Conservation (phyloP, 2,113 vertebrate genomes). For the Cebidichthys violaceus region DNA sequence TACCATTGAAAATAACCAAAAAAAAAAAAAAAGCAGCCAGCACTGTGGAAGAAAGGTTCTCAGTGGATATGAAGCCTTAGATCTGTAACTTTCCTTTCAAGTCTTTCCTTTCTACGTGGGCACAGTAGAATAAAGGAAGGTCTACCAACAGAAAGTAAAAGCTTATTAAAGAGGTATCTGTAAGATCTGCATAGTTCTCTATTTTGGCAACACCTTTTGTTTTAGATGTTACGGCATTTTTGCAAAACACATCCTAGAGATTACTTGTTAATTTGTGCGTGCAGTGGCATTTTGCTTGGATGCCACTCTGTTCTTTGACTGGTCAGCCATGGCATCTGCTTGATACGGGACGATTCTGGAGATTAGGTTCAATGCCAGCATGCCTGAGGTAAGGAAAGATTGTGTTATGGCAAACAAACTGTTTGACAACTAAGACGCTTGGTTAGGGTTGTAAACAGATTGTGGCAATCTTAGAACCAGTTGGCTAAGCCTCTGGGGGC, state of each 20-base stretch:
- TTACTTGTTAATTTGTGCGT: background rate
- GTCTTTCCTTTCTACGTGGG: conserved; percentile 36
- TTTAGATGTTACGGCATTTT: background rate
- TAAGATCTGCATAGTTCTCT: background rate
- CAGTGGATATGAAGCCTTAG: conserved; percentile 50
- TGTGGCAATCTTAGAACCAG: background rate
- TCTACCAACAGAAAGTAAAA: conserved; percentile 35
- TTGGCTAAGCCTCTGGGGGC: too few relatives aligned
- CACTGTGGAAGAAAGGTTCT: conserved; percentile 32
- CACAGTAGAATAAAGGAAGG: conserved; percentile 36
- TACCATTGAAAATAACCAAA: conserved; percentile 36
- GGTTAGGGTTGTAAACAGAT: background rate
- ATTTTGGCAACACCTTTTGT: conserved; percentile 14
- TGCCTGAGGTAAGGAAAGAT: background rate
- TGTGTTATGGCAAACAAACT: background rate
- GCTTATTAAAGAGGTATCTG: conserved; percentile 24
- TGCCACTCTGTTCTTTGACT: background rate
- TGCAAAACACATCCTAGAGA: background rate
- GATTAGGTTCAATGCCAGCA: background rate
- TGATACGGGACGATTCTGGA: background rate
- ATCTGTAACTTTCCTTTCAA: conserved; percentile 58
- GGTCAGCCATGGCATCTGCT: background rate
- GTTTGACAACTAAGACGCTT: background rate
- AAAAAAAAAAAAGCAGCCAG: conserved; percentile 48
- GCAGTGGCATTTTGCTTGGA: background rate